Evolutionary conservation across 2,113 vertebrate genomes (phyloP), one percentile per base, ranked within the genome.

Genomic region (Cyprinus carpio): DNA sequence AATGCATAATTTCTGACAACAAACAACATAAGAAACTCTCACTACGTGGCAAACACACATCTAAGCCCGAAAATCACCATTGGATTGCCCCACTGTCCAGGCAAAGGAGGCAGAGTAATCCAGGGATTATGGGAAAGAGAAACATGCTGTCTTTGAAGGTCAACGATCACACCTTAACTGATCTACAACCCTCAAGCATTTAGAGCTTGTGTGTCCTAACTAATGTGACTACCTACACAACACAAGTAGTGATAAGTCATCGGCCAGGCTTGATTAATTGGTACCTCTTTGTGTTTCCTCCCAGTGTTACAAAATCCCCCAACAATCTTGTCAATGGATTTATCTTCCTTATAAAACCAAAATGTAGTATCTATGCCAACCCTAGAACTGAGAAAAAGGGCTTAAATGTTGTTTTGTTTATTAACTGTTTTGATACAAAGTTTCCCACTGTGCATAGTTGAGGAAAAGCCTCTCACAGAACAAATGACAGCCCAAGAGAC

Each of bases 131-230:
- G 31, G 27, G 58, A n/a, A 56, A 78, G 4, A 72, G 75, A 37
- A 60, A 58, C 82, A 71, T 84, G 25, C 18, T 4, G 56, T 64
- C 16, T 15, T 34, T 71, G 78, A 62, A 65, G 46, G 54, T 37
- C 34, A 85, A 83, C 80, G 75, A 77, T 84, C 76, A 82, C 43
- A n/a, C 51, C 11, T 34, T 82, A 4, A n/a, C 49, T 79, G 51
- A 64, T 81, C 25, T 18, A 31, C 40, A 34, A 64, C 18, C 40
- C 25, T 40, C 8, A 49, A 62, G 20, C 29, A 27, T 34, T 69
- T 11, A 18, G 6, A 51, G 46, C 31, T 23, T 20, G 4, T 37
- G 65, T 67, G 8, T 9, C 64, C 64, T 3, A 29, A 31, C 62
- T 34, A 67, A 18, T 67, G n/a, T 27, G 27, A 31, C 2, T 31